Percentiles rank a stretch among this genome's conserved stretches.
Conservation (phyloP, 2,797 vertebrate genomes). For the Perodicticus potto region DNA sequence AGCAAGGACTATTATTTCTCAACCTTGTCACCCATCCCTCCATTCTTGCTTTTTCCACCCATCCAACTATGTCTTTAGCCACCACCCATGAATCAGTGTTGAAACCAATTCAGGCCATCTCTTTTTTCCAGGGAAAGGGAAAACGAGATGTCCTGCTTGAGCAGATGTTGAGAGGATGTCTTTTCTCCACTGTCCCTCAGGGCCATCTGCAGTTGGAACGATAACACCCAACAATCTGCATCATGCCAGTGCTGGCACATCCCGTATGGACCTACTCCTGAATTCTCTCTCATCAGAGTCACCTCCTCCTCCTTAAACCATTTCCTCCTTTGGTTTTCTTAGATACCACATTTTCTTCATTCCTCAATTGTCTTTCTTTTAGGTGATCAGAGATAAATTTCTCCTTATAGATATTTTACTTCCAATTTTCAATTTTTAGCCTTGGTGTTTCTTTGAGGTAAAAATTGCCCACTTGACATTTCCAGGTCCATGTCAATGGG, state of each 20-base stretch:
- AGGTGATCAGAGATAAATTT: neutral
- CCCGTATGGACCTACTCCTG: neutral
- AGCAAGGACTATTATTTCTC: neutral
- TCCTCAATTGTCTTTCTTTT: neutral
- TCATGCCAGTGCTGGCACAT: neutral
- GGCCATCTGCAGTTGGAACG: neutral
- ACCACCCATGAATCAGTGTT: neutral
- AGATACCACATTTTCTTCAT: neutral
- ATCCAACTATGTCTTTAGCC: neutral
- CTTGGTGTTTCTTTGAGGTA: conserved; percentile 27
- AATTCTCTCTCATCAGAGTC: neutral
- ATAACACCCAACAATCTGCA: neutral
- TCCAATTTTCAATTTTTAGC: neutral
- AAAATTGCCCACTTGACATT: neutral
- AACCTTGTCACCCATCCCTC: neutral
- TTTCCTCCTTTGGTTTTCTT: conserved; percentile 37
- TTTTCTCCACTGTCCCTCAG: neutral
- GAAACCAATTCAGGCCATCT: neutral
- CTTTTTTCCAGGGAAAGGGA: neutral
- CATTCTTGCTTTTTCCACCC: neutral
- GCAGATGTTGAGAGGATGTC: neutral
- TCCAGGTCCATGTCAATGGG: neutral
- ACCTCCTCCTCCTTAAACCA: neutral
- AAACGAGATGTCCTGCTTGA: neutral
- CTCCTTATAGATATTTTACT: neutral